Evolutionary conservation across 2,888 invertebrate genomes (phyloP).

Genomic region (Acrobasis repandana): DNA sequence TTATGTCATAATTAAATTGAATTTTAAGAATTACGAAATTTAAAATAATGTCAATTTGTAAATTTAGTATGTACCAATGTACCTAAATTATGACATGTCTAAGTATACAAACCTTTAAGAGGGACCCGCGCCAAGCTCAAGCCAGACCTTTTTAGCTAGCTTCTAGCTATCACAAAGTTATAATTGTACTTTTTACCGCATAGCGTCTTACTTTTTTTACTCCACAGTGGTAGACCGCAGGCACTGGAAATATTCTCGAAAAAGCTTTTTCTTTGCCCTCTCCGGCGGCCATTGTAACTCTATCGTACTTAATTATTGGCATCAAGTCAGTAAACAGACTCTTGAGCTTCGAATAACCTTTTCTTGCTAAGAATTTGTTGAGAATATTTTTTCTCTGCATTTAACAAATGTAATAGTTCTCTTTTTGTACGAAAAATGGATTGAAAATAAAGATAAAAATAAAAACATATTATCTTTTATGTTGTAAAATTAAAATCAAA

Average conservation of each 20-base stretch:
- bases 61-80: too few species aligned
- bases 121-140: too few species aligned
- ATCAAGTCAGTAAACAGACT: neutral
- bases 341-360: neutral
- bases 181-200: neutral
- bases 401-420: neutral
- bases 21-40: too few species aligned
- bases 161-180: too few species aligned
- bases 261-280: neutral
- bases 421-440: neutral
- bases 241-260: neutral
- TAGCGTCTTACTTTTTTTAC: neutral
- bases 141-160: too few species aligned
- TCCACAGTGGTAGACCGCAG: neutral
- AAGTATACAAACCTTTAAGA: too few species aligned
- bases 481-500: too few species aligned
- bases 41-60: too few species aligned
- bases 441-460: too few species aligned
- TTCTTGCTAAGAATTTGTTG: neutral
- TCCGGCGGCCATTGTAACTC: neutral
- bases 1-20: too few species aligned
- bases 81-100: too few species aligned
- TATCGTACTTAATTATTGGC: slow-evolving; percentile 2
- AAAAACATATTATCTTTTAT: too few species aligned
- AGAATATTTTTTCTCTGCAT: neutral